Evolutionary conservation across 2,888 invertebrate genomes (phyloP).

Genomic region (Ophioninae sp.): DNA sequence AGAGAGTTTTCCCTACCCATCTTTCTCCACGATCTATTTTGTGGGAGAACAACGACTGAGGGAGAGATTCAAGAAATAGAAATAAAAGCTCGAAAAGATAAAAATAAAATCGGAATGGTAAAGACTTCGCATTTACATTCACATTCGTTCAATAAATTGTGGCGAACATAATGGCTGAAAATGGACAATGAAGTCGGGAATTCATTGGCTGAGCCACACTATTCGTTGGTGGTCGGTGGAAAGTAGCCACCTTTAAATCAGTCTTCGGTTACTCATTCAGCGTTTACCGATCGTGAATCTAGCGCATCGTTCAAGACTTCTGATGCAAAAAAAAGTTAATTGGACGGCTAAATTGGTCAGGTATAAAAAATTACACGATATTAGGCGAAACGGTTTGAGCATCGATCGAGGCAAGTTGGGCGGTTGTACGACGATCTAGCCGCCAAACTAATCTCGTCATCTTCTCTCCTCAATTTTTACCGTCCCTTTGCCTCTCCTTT

Average conservation of each 20-base stretch:
- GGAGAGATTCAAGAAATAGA: conserved; percentile 20
- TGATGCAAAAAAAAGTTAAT: conserved; percentile 15
- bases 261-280: conserved; percentile 46
- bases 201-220: background rate
- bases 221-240: background rate
- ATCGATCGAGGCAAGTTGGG: conserved; percentile 34
- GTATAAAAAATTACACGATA: conserved; percentile 64
- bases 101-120: conserved; percentile 3
- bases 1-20: background rate
- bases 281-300: conserved; percentile 14
- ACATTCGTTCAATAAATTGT: conserved; percentile 51
- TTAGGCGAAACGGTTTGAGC: conserved; percentile 38
- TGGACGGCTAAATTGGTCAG: conserved; percentile 66
- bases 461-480: conserved; percentile 1
- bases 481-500: conserved; percentile 10
- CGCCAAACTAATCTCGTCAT: conserved; percentile 7
- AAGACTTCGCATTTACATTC: conserved; percentile 20
- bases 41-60: conserved; percentile 9
- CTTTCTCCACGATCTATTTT: conserved; percentile 49
- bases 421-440: conserved; percentile 17
- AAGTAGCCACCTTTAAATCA: conserved; percentile 32
- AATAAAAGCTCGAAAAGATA: conserved; percentile 19
- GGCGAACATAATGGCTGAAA: conserved; percentile 36
- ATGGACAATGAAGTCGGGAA: conserved; percentile 2
- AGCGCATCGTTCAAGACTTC: conserved; percentile 42